Conservation (phyloP, 2,797 vertebrate species). For the Apogon talboti region DNA sequence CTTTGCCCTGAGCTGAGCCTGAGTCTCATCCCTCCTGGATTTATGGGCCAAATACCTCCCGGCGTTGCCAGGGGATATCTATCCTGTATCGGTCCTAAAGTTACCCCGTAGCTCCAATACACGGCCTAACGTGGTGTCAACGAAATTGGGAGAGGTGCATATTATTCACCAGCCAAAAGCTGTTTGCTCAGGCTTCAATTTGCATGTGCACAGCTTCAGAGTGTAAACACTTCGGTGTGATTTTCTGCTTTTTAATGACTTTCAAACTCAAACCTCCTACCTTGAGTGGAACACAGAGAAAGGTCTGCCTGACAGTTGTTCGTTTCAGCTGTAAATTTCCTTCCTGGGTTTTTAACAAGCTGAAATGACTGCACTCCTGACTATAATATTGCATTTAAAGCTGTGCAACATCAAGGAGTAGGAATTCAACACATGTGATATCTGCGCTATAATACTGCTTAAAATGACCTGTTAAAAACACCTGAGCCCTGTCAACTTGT, state of each 20-base stretch:
- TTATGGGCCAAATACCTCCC: constrained; percentile 60
- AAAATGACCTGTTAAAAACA: constrained; percentile 22
- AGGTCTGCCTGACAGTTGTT: constrained; percentile 13
- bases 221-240: constrained; percentile 42
- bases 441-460: constrained; percentile 14
- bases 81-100: constrained; percentile 52
- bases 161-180: constrained; percentile 18
- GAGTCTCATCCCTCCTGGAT: constrained; percentile 49
- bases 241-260: constrained; percentile 28
- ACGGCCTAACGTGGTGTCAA: constrained; percentile 31
- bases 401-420: constrained; percentile 15
- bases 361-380: constrained; percentile 28
- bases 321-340: constrained; percentile 19
- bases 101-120: constrained; percentile 24
- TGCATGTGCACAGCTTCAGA: constrained; percentile 37
- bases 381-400: constrained; percentile 10
- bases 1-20: constrained; percentile 72
- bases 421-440: background rate
- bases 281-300: constrained; percentile 2
- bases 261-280: constrained; percentile 29
- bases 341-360: constrained; percentile 16
- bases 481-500: constrained; percentile 36
- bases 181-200: constrained; percentile 25
- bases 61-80: constrained; percentile 50
- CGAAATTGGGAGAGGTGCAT: constrained; percentile 33